These are phyloP conservation scores for Platyscapa corneri DNA, from an alignment of 1,140 invertebrate species.

Conservation along the genomic window DNA sequence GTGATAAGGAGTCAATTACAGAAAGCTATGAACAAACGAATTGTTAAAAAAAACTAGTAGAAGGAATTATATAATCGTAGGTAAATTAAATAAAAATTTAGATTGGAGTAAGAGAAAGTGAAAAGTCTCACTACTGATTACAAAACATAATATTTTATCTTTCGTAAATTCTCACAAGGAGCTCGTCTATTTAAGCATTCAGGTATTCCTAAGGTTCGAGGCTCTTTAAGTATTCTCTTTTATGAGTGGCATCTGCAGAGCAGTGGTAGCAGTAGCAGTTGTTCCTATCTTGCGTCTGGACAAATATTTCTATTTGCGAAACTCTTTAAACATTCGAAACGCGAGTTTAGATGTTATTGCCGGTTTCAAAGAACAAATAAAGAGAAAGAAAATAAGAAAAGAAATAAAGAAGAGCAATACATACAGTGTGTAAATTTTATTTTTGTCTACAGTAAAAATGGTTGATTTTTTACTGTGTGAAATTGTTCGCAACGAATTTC, in stretches of 20 bases:
- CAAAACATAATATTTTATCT: constrained; percentile 61
- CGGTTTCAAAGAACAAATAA: neutral
- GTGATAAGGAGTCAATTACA: too few relatives aligned
- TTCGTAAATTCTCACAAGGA: constrained; percentile 48
- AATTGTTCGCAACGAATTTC: neutral
- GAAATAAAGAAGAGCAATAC: neutral
- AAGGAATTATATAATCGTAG: neutral
- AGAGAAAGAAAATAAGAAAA: neutral
- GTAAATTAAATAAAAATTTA: neutral
- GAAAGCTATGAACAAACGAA: neutral
- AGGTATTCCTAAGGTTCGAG: constrained; percentile 48
- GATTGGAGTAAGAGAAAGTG: neutral
- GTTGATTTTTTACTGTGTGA: neutral
- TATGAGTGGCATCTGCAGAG: neutral
- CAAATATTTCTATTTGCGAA: constrained; percentile 33
- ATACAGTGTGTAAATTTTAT: neutral
- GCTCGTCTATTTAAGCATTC: constrained; percentile 18
- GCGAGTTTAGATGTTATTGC: neutral
- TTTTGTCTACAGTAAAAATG: neutral
- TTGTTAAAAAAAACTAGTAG: too few relatives aligned
- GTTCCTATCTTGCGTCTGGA: neutral
- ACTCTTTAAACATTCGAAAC: constrained; percentile 13
- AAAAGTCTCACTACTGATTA: constrained; percentile 20
- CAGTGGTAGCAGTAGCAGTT: neutral
- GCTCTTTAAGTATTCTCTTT: constrained; percentile 29